Conservation (phyloP, 2,888 invertebrate species). For the Gymnocheta viridis region DNA sequence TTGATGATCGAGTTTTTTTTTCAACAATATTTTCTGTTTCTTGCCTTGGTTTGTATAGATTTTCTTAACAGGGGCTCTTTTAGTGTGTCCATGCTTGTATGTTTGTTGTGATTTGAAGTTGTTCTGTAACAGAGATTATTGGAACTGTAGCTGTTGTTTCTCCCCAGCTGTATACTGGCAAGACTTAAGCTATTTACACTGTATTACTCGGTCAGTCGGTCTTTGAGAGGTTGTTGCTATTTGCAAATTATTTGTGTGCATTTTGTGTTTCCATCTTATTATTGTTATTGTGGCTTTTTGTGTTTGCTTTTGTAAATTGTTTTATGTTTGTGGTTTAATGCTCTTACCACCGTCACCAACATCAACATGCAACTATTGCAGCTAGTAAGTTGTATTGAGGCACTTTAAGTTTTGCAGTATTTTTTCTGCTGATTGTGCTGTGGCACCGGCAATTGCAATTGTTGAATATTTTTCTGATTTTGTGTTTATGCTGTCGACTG, state of each 20-base stretch:
- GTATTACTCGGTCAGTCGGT: conserved; percentile 83
- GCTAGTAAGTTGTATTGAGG: conserved; percentile 8
- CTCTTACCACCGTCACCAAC: conserved; percentile 47
- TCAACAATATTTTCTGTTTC: conserved; percentile 26
- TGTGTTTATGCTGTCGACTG: conserved; percentile 57
- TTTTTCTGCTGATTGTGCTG: conserved; percentile 53
- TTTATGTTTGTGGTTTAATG: conserved; percentile 51
- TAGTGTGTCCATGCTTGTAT: conserved; percentile 31
- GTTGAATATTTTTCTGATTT: conserved; percentile 24
- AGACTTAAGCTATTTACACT: conserved; percentile 76
- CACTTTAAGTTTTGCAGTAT: conserved; percentile 43
- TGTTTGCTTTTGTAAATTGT: conserved; percentile 33
- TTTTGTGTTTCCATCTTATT: conserved; percentile 19
- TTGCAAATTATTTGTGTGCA: conserved; percentile 71
- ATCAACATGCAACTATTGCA: not conserved
- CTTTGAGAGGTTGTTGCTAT: conserved; percentile 82
- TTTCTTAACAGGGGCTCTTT: conserved; percentile 69
- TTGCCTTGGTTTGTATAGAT: conserved; percentile 53
- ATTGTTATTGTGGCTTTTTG: conserved; percentile 41
- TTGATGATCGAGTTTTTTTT: conserved; percentile 36
- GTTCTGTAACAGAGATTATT: conserved; percentile 57
- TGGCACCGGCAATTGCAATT: conserved; percentile 75
- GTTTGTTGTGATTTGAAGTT: conserved; percentile 60
- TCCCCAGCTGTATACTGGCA: conserved; percentile 32
- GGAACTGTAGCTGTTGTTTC: conserved; percentile 40